Evolutionary conservation across 2,888 invertebrate genomes (phyloP).

Genomic region (Actias luna): DNA sequence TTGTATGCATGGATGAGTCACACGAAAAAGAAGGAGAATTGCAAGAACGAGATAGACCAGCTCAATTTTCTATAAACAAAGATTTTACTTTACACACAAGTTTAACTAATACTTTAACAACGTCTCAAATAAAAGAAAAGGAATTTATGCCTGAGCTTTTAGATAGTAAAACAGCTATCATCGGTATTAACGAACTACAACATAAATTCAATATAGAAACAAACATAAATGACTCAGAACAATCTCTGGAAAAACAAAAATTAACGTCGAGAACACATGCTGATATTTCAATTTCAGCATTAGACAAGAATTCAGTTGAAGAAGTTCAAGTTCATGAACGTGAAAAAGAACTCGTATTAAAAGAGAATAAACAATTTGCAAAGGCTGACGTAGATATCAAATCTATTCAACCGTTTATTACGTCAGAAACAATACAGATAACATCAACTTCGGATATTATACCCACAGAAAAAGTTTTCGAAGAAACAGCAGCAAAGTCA

Average conservation of each 20-base stretch:
- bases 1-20: constrained; percentile 76
- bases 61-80: constrained; percentile 52
- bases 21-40: constrained; percentile 86
- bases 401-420: constrained; percentile 81
- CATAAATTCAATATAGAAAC: constrained; percentile 83
- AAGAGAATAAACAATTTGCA: constrained; percentile 73
- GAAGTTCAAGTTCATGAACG: constrained; percentile 85
- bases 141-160: constrained; percentile 74
- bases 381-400: constrained; percentile 82
- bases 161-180: constrained; percentile 78
- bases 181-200: constrained; percentile 83
- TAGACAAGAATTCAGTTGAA: constrained; percentile 82
- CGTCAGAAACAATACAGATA: constrained; percentile 77
- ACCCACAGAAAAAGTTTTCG: constrained; percentile 62
- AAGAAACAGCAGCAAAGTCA: constrained; percentile 60
- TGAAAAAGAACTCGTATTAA: constrained; percentile 80
- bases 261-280: constrained; percentile 67
- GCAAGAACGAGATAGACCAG: constrained; percentile 50
- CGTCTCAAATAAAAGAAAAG: constrained; percentile 84
- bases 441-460: constrained; percentile 37
- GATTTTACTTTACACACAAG: constrained; percentile 71
- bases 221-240: constrained; percentile 83
- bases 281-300: constrained; percentile 70
- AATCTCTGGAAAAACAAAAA: constrained; percentile 65
- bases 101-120: constrained; percentile 83